These are phyloP conservation scores for Mionectes olivaceus DNA, from an alignment of 2,797 vertebrate genomes.

Conservation along the genomic window DNA sequence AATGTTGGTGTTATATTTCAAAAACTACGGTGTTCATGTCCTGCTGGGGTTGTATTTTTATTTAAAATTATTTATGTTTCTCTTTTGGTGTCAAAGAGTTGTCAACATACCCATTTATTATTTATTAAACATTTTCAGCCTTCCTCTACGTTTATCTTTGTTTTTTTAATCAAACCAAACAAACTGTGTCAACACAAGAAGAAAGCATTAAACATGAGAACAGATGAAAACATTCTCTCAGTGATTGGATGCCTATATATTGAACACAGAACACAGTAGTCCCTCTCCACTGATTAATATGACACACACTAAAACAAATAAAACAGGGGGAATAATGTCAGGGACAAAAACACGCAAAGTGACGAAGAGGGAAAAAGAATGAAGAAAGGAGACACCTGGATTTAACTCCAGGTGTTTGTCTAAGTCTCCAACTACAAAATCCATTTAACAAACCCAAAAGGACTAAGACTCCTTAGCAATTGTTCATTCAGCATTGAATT, in stretches of 20 bases:
- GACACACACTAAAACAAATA: not conserved
- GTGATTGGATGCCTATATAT: not conserved
- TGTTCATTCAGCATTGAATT: not conserved
- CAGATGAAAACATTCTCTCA: not conserved
- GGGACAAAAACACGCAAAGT: not conserved
- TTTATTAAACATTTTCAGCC: conserved; percentile 17
- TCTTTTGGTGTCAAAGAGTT: not conserved
- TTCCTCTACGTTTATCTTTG: not conserved
- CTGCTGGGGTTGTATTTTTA: not conserved
- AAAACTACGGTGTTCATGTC: not conserved
- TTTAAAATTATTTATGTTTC: not conserved
- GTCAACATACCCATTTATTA: not conserved
- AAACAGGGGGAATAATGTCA: not conserved
- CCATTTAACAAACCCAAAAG: not conserved
- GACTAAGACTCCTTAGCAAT: not conserved
- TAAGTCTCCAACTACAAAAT: not conserved
- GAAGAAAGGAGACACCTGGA: not conserved
- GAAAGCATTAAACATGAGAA: not conserved
- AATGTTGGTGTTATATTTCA: not conserved
- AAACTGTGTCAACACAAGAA: not conserved
- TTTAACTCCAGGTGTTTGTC: not conserved
- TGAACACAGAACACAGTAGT: not conserved
- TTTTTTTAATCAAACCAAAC: not conserved
- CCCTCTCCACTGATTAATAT: not conserved
- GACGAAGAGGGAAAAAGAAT: not conserved